Base-by-base conservation (phyloP, 2,888 invertebrate species). In the Ashinkailepas kermadecensis region DNA sequence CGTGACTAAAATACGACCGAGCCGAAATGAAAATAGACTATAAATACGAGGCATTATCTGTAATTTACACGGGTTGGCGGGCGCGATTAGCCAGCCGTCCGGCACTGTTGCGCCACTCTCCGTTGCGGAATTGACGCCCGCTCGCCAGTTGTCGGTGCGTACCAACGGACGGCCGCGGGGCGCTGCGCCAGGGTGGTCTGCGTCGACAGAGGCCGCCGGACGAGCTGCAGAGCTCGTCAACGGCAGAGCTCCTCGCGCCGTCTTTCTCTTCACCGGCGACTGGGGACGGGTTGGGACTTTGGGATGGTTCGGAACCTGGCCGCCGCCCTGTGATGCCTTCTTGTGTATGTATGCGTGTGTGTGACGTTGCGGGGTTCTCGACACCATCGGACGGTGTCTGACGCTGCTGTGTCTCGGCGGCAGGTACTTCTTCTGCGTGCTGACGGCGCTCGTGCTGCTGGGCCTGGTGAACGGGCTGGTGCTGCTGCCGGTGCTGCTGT, bases 401-500 rank as follows among this genome's bases (percentile, higher is more conserved):
- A 67, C 67, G 12, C 67, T 12, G 23, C 23, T 25, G 8, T 58
- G 11, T 25, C 12, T 21, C 23, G 10, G n/a, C 87, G 89, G 82
- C 87, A 91, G 95, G 83, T 94, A 97, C 88, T 95, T 98, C 88
- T 74, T 74, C 74, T 94, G 97, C 88, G 91, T 93, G 86, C 89
- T 98, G 83, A 88, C 94, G 10, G 92, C 94, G 8, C 90, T 97
- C 25, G 92, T 97, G 23, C 89, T 94, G 81, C 91, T 97, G 84
- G 96, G 97, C 8, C 90, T 96, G 23, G 88, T 95, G 80, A 98
- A 98, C 87, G 96, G 96, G 39, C 89, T 99, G 81, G 89, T 97
- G 83, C 93, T 98, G 87, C 94, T 97, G 87, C 99, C 99, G 15
- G 93, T 98, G 80, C 88, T 99, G 74, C 89, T 99, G 74, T 93